Conservation (phyloP, 2,888 invertebrate genomes). For the Drosophila mimica region DNA sequence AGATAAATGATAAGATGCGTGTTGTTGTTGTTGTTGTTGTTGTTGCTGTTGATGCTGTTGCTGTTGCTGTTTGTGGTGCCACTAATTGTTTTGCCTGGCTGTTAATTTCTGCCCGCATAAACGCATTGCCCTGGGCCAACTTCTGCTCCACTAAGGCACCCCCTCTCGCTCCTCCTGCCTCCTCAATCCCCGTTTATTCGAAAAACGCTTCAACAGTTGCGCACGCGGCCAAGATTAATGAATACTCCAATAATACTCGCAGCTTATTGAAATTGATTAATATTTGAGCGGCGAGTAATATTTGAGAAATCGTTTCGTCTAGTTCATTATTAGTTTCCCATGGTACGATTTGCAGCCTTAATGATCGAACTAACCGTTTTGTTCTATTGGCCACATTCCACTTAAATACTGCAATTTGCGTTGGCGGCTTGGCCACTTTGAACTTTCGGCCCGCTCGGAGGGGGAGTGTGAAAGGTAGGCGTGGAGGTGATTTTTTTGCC, state of each 20-base stretch:
- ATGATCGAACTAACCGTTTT: conserved; percentile 56
- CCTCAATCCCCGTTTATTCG: not conserved
- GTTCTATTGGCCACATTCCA: conserved; percentile 38
- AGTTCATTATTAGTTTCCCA: conserved; percentile 73
- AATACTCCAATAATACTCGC: conserved; percentile 28
- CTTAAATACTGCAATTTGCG: conserved; percentile 63
- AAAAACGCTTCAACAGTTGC: conserved; percentile 74
- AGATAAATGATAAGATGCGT: conserved; percentile 74
- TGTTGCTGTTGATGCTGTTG: conserved; percentile 35
- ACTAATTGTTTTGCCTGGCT: conserved; percentile 76
- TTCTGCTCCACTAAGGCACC: conserved; percentile 68
- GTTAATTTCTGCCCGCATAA: conserved; percentile 80
- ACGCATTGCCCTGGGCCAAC: conserved; percentile 72
- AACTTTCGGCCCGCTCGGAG: conserved; percentile 37
- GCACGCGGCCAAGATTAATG: conserved; percentile 79
- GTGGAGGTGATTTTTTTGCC: conserved; percentile 11
- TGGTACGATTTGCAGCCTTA: conserved; percentile 59
- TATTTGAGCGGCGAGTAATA: conserved; percentile 53
- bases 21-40: conserved; percentile 22
- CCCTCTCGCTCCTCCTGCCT: not conserved
- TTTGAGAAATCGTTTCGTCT: conserved; percentile 40
- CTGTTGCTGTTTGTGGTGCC: conserved; percentile 37
- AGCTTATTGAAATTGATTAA: conserved; percentile 74
- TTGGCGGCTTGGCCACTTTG: conserved; percentile 73
- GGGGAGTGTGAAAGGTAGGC: conserved; percentile 30